Percentiles rank a stretch among this genome's conserved stretches.
Evolutionary conservation across 2,113 vertebrate species (phyloP).

Genomic region (Esox niger): DNA sequence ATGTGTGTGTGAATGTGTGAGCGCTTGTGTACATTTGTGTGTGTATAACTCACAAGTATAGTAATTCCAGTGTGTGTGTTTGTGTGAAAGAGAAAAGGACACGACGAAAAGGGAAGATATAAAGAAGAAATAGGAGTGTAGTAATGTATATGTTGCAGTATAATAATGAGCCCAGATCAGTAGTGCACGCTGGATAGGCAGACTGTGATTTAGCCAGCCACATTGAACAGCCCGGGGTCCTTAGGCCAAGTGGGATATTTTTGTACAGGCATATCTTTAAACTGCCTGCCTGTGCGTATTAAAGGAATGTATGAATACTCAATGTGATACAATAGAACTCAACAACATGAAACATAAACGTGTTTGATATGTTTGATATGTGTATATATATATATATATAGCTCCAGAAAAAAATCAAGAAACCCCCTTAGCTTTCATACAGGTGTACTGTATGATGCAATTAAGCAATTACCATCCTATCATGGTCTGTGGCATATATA

Average conservation of each 20-base stretch:
- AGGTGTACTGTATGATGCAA: no score
- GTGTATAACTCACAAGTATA: not conserved
- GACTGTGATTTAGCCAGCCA: not conserved
- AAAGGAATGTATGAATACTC: constrained; percentile 49
- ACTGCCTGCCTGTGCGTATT: constrained; percentile 17
- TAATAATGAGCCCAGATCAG: not conserved
- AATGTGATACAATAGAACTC: constrained; percentile 22
- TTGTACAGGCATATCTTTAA: constrained; percentile 14
- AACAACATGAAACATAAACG: no score
- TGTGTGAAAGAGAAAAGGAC: no score
- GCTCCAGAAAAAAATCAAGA: no score
- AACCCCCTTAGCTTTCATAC: no score
- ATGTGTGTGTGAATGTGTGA: not conserved
- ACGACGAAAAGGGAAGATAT: no score
- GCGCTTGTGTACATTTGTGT: not conserved
- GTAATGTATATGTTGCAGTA: not conserved
- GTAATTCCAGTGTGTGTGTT: not conserved
- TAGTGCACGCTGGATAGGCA: not conserved
- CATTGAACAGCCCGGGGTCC: not conserved
- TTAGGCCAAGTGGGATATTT: constrained; percentile 16
- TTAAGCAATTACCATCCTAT: no score
- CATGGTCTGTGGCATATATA: no score
- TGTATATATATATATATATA: no score
- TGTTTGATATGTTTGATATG: no score
- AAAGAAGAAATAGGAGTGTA: no score